Evolutionary conservation across 2,888 invertebrate species (phyloP).

Genomic region (Zaprionus lineosus): DNA sequence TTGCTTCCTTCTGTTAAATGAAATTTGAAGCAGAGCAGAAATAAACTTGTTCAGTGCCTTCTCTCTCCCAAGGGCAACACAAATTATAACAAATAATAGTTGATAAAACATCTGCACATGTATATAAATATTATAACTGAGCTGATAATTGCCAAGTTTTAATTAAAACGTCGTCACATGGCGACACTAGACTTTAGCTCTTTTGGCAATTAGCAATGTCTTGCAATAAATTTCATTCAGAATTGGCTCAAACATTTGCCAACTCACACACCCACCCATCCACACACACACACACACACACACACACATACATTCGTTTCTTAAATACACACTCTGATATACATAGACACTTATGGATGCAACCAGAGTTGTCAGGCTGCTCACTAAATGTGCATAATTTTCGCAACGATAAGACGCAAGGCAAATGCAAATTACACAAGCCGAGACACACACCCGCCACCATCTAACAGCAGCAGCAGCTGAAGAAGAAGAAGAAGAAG

Average conservation of each 20-base stretch:
- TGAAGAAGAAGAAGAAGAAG: too few species aligned
- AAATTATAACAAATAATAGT: too few species aligned
- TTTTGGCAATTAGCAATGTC: slow-evolving; percentile 62
- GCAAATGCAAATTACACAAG: slow-evolving; percentile 45
- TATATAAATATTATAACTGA: slow-evolving; percentile 5
- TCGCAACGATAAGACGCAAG: slow-evolving; percentile 34
- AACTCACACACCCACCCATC: slow-evolving; percentile 5
- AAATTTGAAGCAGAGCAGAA: too few species aligned
- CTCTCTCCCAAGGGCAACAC: too few species aligned
- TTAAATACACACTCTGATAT: too few species aligned
- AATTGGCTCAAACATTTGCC: slow-evolving; percentile 50
- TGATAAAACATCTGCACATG: too few species aligned
- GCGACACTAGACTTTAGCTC: slow-evolving; percentile 26
- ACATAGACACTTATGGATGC: too few species aligned
- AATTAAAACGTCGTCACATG: slow-evolving; percentile 69
- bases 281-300: neutral
- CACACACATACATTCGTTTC: too few species aligned
- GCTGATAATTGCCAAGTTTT: slow-evolving; percentile 51
- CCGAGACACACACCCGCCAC: neutral
- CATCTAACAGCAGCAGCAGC: too few species aligned
- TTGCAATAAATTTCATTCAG: slow-evolving; percentile 60
- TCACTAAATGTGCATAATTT: slow-evolving; percentile 70
- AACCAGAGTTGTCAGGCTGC: slow-evolving; percentile 55
- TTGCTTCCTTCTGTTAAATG: too few species aligned
- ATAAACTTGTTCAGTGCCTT: too few species aligned